These are phyloP conservation scores for Pagetopsis macropterus DNA, from an alignment of 2,797 vertebrate species.

Conservation along the genomic window DNA sequence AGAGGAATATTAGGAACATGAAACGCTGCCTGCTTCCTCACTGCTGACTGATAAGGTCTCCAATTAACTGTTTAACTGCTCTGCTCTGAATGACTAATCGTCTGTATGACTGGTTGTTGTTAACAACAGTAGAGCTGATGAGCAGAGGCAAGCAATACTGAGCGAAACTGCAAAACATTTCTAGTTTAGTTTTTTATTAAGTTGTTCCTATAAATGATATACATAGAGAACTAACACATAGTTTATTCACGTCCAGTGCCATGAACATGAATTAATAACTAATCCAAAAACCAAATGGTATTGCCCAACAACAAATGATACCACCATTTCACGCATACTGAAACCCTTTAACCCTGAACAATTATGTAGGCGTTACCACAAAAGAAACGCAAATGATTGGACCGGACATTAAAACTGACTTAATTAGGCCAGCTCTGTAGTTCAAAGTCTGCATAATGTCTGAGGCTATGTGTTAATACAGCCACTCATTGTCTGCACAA, in stretches of 20 bases:
- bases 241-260: background rate
- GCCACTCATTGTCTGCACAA: too few relatives aligned
- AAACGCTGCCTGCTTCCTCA: background rate
- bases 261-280: background rate
- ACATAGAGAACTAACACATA: background rate
- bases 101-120: background rate
- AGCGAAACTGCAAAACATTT: background rate
- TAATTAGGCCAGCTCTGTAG: too few relatives aligned
- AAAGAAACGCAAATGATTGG: too few relatives aligned
- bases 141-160: background rate
- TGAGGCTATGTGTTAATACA: too few relatives aligned
- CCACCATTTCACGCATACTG: too few relatives aligned
- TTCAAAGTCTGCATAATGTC: too few relatives aligned
- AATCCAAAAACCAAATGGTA: background rate
- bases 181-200: background rate
- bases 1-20: conserved; percentile 1
- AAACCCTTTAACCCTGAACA: background rate
- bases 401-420: too few relatives aligned
- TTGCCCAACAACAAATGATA: background rate
- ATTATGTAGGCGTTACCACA: too few relatives aligned
- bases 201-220: too few relatives aligned
- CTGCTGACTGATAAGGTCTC: conserved; percentile 27
- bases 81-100: conserved; percentile 22
- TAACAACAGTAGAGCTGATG: background rate
- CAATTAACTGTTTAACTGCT: conserved; percentile 32